These are phyloP conservation scores for Bellardia pandia DNA, from an alignment of 2,888 invertebrate genomes.

Conservation along the genomic window DNA sequence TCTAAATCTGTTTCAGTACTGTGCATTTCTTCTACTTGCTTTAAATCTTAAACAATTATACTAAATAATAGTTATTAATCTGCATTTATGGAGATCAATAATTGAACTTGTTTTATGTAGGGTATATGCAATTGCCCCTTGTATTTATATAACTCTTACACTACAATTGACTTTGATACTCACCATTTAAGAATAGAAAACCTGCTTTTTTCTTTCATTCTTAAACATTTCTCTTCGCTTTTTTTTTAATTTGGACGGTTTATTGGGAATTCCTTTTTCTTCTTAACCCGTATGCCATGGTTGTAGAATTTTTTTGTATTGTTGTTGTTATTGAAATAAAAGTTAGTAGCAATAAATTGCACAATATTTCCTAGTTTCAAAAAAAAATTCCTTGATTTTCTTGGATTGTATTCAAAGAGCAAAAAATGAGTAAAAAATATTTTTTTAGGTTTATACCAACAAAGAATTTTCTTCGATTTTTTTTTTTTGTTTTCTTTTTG, in stretches of 20 bases:
- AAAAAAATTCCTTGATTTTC: background rate
- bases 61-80: too few species aligned
- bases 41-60: too few species aligned
- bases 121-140: background rate
- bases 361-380: constrained; percentile 31
- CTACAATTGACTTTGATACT: background rate
- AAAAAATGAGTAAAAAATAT: background rate
- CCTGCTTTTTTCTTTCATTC: background rate
- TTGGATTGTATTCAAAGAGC: background rate
- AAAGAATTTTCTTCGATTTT: background rate
- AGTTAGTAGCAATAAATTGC: constrained; percentile 52
- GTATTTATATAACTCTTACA: background rate
- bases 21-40: background rate
- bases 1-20: background rate
- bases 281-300: background rate
- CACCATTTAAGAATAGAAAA: background rate
- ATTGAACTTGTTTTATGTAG: background rate
- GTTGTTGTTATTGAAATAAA: background rate
- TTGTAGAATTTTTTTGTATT: background rate
- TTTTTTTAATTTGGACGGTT: background rate
- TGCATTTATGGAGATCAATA: too few species aligned
- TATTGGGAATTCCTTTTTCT: background rate
- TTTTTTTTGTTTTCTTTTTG: background rate
- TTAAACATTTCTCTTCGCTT: background rate
- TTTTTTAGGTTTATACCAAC: constrained; percentile 2